Conservation (phyloP, 2,888 invertebrate genomes). For the Nemurella pictetii region DNA sequence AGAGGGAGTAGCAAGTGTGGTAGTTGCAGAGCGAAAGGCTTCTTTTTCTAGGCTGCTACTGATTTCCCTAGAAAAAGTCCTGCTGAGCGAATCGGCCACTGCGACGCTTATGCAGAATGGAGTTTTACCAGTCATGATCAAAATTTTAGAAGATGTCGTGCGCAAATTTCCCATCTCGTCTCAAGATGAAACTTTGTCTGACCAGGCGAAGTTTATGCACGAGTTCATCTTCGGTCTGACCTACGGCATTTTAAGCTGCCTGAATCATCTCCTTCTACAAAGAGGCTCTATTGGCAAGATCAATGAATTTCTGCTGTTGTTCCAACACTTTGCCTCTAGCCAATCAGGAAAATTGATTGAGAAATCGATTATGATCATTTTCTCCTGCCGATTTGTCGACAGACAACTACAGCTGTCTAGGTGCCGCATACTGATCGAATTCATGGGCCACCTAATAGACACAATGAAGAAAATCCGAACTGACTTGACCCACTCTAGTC, state of each 20-base stretch:
- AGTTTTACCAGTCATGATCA: conserved; percentile 62
- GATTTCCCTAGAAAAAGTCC: conserved; percentile 60
- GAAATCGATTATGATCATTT: conserved; percentile 59
- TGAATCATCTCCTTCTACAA: conserved; percentile 62
- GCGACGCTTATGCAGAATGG: conserved; percentile 62
- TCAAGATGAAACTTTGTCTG: neutral
- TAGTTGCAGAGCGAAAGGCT: conserved; percentile 58
- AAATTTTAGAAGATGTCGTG: conserved; percentile 61
- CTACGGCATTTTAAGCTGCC: conserved; percentile 62
- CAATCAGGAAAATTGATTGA: conserved; percentile 61
- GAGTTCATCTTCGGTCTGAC: conserved; percentile 64
- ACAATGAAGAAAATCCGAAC: conserved; percentile 62
- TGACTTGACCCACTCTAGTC: conserved; percentile 59
- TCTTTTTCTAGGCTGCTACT: conserved; percentile 61
- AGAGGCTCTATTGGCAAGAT: conserved; percentile 58
- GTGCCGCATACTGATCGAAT: conserved; percentile 60
- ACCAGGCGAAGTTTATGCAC: conserved; percentile 47
- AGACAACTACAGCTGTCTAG: conserved; percentile 52
- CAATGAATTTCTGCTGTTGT: conserved; percentile 61
- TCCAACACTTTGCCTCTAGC: conserved; percentile 62
- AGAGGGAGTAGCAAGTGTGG: conserved; percentile 41
- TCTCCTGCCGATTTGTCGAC: too few relatives aligned
- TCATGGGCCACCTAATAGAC: conserved; percentile 59
- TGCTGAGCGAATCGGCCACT: conserved; percentile 52
- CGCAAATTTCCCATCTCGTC: conserved; percentile 38